Evolutionary conservation across 2,888 invertebrate species (phyloP), one percentile per base, ranked within the genome.

Genomic region (Chloroclysta siterata): DNA sequence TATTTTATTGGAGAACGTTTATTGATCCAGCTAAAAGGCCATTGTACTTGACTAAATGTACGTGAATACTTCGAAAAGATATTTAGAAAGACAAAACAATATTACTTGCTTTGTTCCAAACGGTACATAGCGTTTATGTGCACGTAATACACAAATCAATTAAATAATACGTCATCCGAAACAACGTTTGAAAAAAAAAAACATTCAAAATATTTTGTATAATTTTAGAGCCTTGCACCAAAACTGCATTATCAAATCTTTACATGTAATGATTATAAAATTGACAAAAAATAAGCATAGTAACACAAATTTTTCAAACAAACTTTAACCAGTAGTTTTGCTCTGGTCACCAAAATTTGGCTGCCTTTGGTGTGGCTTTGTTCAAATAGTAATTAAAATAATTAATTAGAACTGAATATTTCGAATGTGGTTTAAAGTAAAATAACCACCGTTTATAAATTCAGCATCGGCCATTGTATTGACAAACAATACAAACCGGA

Each of bases 1-100:
- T 73, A 65, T 62, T 72, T 76, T 69, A 55, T 61, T 65, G 42
- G 66, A 69, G 70, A 70, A 42, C 65, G 61, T 53, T 42, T 66
- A 65, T 63, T 60, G 62, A 52, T 61, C 14, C 55, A 50, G 42
- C 47, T 47, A 56, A 54, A 47, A 39, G 15, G 22, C 33, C 5
- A 44, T 52, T 57, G 10, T 15, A 51, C 51, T 51, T 48, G 5
- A 48, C 5, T 46, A 6, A 17, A 46, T 11, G 17, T 15, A 3
- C 3, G 15, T 44, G 15, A 33, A 17, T 17, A 17, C 46, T 44
- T 44, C 8, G 15, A 17, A 17, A 46, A 39, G 10, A 39, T 39
- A 39, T 39, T 46, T 46, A 10, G 17, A 17, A 44, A 14, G 44
- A 44, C 44, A 44, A 14, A n/a, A n/a, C n/a, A n/a, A n/a, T n/a